Percentiles rank a stretch among this genome's conserved stretches.
phyloP scores from a whole-genome alignment of 2,888 invertebrate species.

The Linnaemya tessellans region DNA sequence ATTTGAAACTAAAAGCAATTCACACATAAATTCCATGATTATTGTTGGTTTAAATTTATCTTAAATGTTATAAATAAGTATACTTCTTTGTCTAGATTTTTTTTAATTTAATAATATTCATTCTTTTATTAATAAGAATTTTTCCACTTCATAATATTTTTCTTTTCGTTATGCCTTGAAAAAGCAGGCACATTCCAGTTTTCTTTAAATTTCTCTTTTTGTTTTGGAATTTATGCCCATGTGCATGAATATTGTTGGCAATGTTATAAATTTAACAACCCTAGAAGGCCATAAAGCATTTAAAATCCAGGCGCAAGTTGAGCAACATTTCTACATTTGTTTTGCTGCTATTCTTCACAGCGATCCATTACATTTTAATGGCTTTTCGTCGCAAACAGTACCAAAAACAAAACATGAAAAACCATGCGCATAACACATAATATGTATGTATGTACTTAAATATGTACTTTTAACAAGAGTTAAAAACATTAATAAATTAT shows the following conservation, averaged over 20 bases:
- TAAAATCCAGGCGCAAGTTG: constrained; percentile 74
- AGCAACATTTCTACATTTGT: constrained; percentile 52
- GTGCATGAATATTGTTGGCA: constrained; percentile 57
- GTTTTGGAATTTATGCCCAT: constrained; percentile 60
- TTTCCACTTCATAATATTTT: not conserved
- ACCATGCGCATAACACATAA: constrained; percentile 69
- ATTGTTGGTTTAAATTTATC: not conserved
- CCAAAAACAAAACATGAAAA: constrained; percentile 21
- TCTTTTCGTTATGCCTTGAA: constrained; percentile 30
- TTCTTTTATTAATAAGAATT: constrained; percentile 11
- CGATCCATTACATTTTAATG: constrained; percentile 23
- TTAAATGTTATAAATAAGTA: not conserved
- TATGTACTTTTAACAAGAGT: constrained; percentile 6
- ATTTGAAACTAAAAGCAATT: not conserved
- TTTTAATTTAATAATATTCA: not conserved
- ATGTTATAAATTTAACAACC: constrained; percentile 79
- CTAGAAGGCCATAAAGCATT: constrained; percentile 78
- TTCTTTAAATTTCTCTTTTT: constrained; percentile 27
- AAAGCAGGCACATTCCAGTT: constrained; percentile 18
- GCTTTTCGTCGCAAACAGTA: constrained; percentile 60
- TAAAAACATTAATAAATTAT: constrained; percentile 22
- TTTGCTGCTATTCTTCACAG: constrained; percentile 38
- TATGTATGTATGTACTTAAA: not conserved
- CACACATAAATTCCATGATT: not conserved
- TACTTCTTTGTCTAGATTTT: constrained; percentile 7